These are phyloP conservation scores for Enteromius thamalakanensis DNA, from an alignment of 2,797 vertebrate species.

Conservation along the genomic window DNA sequence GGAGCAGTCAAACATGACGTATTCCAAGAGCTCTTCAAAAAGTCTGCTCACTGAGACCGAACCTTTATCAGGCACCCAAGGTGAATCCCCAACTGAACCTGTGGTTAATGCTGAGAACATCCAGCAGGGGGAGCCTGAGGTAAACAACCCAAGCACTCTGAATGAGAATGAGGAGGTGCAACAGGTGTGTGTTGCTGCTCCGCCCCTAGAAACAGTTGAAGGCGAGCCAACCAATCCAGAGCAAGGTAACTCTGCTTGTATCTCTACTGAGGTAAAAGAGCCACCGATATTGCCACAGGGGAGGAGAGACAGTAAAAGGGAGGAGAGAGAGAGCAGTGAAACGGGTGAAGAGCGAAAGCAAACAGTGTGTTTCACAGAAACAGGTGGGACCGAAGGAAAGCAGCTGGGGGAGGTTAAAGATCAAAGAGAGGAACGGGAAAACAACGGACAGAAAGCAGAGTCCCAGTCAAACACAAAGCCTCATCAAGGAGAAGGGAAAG, in stretches of 20 bases:
- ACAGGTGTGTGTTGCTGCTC: slow-evolving; percentile 76
- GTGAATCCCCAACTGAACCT: background rate
- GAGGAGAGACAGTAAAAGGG: slow-evolving; percentile 53
- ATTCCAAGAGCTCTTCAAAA: slow-evolving; percentile 30
- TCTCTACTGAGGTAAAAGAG: slow-evolving; percentile 64
- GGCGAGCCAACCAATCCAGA: slow-evolving; percentile 70
- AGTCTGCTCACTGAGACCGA: slow-evolving; percentile 8
- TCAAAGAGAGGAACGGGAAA: slow-evolving; percentile 37
- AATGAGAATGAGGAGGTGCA: slow-evolving; percentile 73
- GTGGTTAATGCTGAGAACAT: background rate
- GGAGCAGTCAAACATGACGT: slow-evolving; percentile 26
- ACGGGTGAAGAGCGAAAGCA: slow-evolving; percentile 56
- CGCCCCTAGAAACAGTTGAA: slow-evolving; percentile 77
- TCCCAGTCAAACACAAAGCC: slow-evolving; percentile 26
- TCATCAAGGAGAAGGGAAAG: background rate
- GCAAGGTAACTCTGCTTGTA: slow-evolving; percentile 60
- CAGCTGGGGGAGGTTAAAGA: slow-evolving; percentile 39
- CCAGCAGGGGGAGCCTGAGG: slow-evolving; percentile 71
- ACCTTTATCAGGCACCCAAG: background rate
- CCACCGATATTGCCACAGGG: slow-evolving; percentile 60
- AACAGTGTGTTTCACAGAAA: slow-evolving; percentile 48
- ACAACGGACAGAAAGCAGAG: slow-evolving; percentile 25
- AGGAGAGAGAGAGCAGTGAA: slow-evolving; percentile 59
- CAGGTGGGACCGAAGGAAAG: slow-evolving; percentile 40
- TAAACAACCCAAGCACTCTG: slow-evolving; percentile 48